These are phyloP conservation scores for Anthopleura sola DNA, from an alignment of 64 coral and sea anemone species.

Conservation along the genomic window DNA sequence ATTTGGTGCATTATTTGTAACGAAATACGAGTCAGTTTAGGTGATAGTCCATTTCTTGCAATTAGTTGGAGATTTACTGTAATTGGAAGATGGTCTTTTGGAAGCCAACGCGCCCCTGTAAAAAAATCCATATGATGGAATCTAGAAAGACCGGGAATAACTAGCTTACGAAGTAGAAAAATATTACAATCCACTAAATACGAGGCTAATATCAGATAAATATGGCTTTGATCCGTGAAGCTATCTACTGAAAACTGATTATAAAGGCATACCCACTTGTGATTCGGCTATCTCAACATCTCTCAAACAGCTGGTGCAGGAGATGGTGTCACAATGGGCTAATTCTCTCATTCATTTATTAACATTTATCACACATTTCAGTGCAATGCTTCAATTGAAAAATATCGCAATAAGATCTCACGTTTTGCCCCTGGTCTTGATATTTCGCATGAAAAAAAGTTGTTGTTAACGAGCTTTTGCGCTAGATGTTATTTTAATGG, in stretches of 20 bases:
- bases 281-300: neutral
- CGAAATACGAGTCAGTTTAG: neutral
- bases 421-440: neutral
- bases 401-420: neutral
- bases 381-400: neutral
- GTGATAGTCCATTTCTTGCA: neutral
- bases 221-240: neutral
- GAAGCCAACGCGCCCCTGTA: neutral
- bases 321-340: neutral
- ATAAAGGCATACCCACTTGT: neutral
- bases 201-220: neutral
- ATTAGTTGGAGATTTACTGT: neutral
- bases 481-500: neutral
- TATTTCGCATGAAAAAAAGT: neutral
- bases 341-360: neutral
- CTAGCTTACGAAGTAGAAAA: neutral
- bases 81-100: neutral
- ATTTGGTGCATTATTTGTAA: neutral
- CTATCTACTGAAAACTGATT: neutral
- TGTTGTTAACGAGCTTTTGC: neutral
- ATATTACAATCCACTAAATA: neutral
- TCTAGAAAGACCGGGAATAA: neutral
- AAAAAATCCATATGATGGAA: neutral
- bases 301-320: neutral
- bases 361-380: neutral